A percentile compares a stretch with the other conserved stretches of the same genome.
Evolutionary conservation across 2,797 vertebrate species (phyloP).

Genomic region (Botia kubotai): DNA sequence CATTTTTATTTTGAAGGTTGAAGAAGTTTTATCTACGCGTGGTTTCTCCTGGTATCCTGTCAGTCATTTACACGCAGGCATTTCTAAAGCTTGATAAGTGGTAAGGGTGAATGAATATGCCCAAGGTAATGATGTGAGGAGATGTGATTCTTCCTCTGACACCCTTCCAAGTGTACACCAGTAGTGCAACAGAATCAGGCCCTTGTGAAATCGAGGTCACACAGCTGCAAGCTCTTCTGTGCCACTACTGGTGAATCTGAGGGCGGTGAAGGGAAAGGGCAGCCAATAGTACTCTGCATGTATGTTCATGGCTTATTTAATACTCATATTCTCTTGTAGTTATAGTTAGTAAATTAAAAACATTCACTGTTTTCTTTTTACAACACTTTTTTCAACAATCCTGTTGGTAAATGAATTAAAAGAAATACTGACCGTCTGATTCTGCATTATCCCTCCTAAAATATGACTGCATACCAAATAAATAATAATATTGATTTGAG

Average conservation of each 20-base stretch:
- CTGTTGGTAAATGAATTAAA: neutral
- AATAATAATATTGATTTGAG: no score
- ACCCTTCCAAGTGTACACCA: slow-evolving; percentile 47
- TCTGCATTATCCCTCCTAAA: no score
- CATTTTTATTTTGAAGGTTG: slow-evolving; percentile 42
- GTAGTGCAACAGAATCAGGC: slow-evolving; percentile 47
- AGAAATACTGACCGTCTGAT: no score
- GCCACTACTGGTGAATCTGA: slow-evolving; percentile 25
- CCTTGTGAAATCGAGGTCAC: slow-evolving; percentile 68
- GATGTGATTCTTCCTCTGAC: slow-evolving; percentile 45
- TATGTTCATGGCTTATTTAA: slow-evolving; percentile 11
- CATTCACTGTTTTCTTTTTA: neutral
- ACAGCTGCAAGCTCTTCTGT: slow-evolving; percentile 41
- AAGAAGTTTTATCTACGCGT: slow-evolving; percentile 27
- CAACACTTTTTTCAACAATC: neutral
- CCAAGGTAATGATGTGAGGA: slow-evolving; percentile 56
- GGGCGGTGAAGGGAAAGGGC: slow-evolving; percentile 36
- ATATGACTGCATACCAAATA: no score
- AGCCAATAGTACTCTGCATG: slow-evolving; percentile 7
- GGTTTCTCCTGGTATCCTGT: slow-evolving; percentile 36
- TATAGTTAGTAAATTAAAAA: neutral
- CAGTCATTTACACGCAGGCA: slow-evolving; percentile 33
- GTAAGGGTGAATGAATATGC: slow-evolving; percentile 54
- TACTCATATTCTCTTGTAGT: slow-evolving; percentile 8
- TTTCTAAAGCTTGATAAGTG: slow-evolving; percentile 42